A percentile compares a stretch with the other conserved stretches of the same genome.
phyloP scores from a whole-genome alignment of 1,140 invertebrate species.

The Hypsibius dujardini region DNA sequence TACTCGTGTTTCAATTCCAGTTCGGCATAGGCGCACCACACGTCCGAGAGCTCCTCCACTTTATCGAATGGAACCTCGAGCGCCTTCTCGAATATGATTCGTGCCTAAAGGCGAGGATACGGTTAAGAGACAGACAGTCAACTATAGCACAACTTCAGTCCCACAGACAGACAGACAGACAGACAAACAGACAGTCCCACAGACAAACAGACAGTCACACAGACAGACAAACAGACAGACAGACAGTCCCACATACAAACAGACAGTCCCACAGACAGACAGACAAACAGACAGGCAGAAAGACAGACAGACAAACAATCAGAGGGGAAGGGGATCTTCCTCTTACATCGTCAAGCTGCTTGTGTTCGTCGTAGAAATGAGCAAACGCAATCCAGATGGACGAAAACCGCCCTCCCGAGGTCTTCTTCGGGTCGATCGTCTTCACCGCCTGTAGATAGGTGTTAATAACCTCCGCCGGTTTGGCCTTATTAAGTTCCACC shows the following conservation, averaged over 20 bases:
- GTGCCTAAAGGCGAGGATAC: slow-evolving; percentile 34
- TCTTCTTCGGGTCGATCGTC: slow-evolving; percentile 80
- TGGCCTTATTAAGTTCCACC: slow-evolving; percentile 77
- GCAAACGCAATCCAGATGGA: slow-evolving; percentile 92
- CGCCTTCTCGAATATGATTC: slow-evolving; percentile 87
- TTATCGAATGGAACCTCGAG: slow-evolving; percentile 76
- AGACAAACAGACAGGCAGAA: no score
- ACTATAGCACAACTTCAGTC: no score
- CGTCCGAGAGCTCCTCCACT: slow-evolving; percentile 86
- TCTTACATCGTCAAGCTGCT: slow-evolving; percentile 60
- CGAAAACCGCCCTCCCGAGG: slow-evolving; percentile 76
- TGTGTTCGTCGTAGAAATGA: slow-evolving; percentile 91
- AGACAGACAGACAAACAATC: no score
- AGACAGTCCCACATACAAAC: not conserved
- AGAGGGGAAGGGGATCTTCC: not conserved
- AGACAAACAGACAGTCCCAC: not conserved
- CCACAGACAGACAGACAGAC: no score
- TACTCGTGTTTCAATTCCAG: slow-evolving; percentile 87
- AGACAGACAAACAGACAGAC: not conserved
- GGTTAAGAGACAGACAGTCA: no score
- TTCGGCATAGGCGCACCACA: slow-evolving; percentile 98
- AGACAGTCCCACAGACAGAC: no score
- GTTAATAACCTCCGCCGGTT: slow-evolving; percentile 73
- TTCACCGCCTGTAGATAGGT: slow-evolving; percentile 96
- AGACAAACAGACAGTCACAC: slow-evolving; percentile 13